phyloP scores from a whole-genome alignment of 2,888 invertebrate species.

The Leucophora obtusa region DNA sequence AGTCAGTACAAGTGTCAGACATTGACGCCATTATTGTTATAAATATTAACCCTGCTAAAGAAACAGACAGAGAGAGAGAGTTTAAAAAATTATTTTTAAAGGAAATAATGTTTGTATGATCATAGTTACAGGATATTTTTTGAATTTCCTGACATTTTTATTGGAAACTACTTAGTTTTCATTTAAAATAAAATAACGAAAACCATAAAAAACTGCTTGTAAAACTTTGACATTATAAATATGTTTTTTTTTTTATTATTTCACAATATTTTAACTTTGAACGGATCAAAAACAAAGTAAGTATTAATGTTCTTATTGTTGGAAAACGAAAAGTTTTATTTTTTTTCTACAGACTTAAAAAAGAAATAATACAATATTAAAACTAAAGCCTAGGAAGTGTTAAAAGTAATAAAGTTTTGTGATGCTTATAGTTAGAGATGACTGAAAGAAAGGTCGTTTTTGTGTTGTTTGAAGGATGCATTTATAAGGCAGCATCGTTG shows the following conservation, averaged over 20 bases:
- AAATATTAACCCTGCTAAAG: neutral
- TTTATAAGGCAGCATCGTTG: conserved; percentile 33
- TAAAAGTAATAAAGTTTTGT: conserved; percentile 56
- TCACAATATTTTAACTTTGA: conserved; percentile 27
- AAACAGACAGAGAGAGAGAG: no score
- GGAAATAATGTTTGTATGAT: conserved; percentile 45
- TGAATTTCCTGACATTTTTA: conserved; percentile 67
- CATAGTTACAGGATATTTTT: conserved; percentile 42
- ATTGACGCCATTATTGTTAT: conserved; percentile 56
- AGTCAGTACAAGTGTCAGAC: conserved; percentile 43
- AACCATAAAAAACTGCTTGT: neutral
- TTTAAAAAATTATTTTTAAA: conserved; percentile 29
- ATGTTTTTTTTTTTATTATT: conserved; percentile 19
- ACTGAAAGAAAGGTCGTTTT: conserved; percentile 23
- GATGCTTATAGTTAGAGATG: conserved; percentile 4
- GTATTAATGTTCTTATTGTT: conserved; percentile 42
- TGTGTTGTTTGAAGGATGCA: conserved; percentile 34
- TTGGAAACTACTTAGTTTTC: conserved; percentile 66
- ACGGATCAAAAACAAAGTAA: conserved; percentile 40
- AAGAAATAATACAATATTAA: conserved; percentile 1
- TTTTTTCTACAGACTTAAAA: neutral
- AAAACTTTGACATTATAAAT: conserved; percentile 62
- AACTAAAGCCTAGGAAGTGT: conserved; percentile 60
- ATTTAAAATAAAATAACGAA: conserved; percentile 20
- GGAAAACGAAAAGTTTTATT: conserved; percentile 33